Conservation (phyloP, 2,113 vertebrate species). For the Microcebus murinus region DNA sequence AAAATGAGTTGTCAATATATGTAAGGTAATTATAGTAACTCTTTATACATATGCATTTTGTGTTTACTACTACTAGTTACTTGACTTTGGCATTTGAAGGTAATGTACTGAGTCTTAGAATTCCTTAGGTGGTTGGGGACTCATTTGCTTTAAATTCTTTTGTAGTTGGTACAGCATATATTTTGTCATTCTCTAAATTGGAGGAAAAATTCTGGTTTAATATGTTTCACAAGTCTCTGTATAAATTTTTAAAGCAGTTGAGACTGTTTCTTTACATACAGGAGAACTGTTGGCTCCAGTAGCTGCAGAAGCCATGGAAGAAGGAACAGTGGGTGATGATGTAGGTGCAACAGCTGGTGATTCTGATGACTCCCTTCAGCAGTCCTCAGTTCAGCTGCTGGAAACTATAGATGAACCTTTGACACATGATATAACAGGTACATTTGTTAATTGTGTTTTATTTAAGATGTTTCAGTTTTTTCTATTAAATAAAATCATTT, state of each 20-base stretch:
- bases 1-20: background rate
- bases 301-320: slow-evolving; percentile 94
- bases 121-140: background rate
- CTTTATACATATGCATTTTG: background rate
- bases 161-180: background rate
- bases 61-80: background rate
- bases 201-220: background rate
- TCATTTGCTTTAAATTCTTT: background rate
- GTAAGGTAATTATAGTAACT: background rate
- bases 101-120: background rate
- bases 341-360: slow-evolving; percentile 91
- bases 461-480: background rate
- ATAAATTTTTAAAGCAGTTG: slow-evolving; percentile 34
- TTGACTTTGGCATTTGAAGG: background rate
- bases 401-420: slow-evolving; percentile 97
- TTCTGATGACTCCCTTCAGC: slow-evolving; percentile 93
- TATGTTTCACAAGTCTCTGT: background rate
- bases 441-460: slow-evolving; percentile 34
- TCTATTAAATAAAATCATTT: background rate
- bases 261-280: slow-evolving; percentile 61
- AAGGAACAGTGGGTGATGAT: slow-evolving; percentile 92
- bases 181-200: background rate
- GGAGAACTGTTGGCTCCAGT: slow-evolving; percentile 94
- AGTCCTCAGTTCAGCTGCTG: slow-evolving; percentile 91
- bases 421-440: slow-evolving; percentile 96